phyloP scores from a whole-genome alignment of 2,113 vertebrate species.

The Gambusia affinis region DNA sequence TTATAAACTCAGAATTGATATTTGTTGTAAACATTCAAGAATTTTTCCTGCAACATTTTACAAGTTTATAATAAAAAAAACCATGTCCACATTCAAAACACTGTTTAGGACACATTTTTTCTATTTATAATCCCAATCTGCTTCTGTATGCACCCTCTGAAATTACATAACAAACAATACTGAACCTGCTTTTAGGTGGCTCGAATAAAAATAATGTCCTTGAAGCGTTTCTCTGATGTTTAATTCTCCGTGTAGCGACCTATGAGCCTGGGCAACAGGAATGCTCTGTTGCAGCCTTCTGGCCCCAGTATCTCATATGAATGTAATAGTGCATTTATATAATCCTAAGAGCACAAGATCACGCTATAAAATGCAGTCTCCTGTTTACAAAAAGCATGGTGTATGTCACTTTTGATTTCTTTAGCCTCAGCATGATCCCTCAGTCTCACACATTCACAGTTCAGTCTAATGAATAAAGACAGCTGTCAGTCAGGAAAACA shows the following conservation, averaged over 20 bases:
- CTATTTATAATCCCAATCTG: not conserved
- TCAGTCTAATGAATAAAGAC: conserved; percentile 8
- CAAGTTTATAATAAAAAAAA: not conserved
- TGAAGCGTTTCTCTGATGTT: conserved; percentile 24
- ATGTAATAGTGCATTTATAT: conserved; percentile 19
- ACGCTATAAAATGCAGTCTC: conserved; percentile 29
- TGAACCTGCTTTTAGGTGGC: conserved; percentile 25
- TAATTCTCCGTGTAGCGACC: conserved; percentile 32
- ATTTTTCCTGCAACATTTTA: not conserved
- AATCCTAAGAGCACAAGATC: conserved; percentile 23
- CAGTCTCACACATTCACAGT: conserved; percentile 14
- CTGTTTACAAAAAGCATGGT: conserved; percentile 24
- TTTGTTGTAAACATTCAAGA: not conserved
- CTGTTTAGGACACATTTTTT: not conserved
- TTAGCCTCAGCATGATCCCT: conserved; percentile 10
- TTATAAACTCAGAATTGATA: too few species aligned
- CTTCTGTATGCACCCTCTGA: not conserved
- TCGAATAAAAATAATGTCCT: conserved; percentile 12
- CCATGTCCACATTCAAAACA: not conserved
- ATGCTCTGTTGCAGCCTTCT: conserved; percentile 12
- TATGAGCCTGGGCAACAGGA: conserved; percentile 29
- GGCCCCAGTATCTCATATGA: conserved; percentile 30
- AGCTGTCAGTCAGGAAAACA: conserved; percentile 16
- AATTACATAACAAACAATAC: not conserved
- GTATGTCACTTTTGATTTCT: conserved; percentile 18